Percentiles rank a stretch among this genome's conserved stretches.
Conservation (phyloP, 2,113 vertebrate genomes). For the Siniperca knerii region DNA sequence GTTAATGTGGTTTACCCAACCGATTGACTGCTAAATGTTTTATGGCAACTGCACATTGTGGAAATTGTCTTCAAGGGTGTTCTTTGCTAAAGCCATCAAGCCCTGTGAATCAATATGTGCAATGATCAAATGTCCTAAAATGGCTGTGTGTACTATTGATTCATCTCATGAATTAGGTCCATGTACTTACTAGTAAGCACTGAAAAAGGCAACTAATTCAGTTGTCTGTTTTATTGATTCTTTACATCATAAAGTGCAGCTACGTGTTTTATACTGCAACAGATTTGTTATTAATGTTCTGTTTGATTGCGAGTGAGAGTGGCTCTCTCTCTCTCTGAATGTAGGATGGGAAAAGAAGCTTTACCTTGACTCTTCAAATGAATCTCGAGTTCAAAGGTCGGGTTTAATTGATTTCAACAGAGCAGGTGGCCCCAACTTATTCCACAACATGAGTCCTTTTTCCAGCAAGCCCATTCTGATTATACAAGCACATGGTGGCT, state of each 20-base stretch:
- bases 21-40: constrained; percentile 13
- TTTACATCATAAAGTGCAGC: background rate
- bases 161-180: background rate
- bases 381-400: constrained; percentile 46
- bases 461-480: constrained; percentile 31
- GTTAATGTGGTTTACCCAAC: constrained; percentile 12
- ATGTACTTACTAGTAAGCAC: background rate
- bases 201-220: constrained; percentile 6
- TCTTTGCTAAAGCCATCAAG: constrained; percentile 12
- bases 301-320: background rate
- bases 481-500: constrained; percentile 49
- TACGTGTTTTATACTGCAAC: background rate
- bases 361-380: background rate
- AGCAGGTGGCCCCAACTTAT: constrained; percentile 46
- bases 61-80: background rate
- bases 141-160: constrained; percentile 7
- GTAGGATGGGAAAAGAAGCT: constrained; percentile 9
- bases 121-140: constrained; percentile 29
- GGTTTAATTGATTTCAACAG: constrained; percentile 40
- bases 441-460: constrained; percentile 31
- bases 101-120: constrained; percentile 37
- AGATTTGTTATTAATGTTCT: background rate
- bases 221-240: background rate
- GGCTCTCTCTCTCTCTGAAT: background rate
- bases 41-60: background rate